Evolutionary conservation across 1,140 invertebrate species (phyloP).

Genomic region (Drosophila nigromelanica): DNA sequence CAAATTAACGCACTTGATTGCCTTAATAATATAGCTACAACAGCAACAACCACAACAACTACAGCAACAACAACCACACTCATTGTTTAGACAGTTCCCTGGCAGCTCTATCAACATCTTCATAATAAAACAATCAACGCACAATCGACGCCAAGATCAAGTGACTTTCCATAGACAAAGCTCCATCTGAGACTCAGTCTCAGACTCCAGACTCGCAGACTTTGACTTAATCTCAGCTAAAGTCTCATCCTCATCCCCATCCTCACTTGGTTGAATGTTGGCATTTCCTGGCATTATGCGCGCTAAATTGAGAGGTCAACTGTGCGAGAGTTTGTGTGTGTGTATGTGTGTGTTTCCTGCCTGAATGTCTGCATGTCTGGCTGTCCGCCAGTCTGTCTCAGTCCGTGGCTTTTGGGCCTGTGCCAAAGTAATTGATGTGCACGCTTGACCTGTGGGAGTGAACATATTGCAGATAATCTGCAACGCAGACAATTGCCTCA

Average conservation of each 20-base stretch:
- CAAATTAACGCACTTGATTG: slow-evolving; percentile 71
- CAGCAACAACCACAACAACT: slow-evolving; percentile 30
- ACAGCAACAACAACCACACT: slow-evolving; percentile 25
- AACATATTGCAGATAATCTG: slow-evolving; percentile 84
- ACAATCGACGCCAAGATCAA: slow-evolving; percentile 77
- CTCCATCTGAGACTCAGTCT: slow-evolving; percentile 2
- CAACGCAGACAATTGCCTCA: slow-evolving; percentile 82
- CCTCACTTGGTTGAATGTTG: slow-evolving; percentile 47
- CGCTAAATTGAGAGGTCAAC: slow-evolving; percentile 80
- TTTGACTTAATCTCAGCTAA: slow-evolving; percentile 5
- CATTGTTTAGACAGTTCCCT: slow-evolving; percentile 39
- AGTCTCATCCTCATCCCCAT: slow-evolving; percentile 28
- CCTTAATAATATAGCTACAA: slow-evolving; percentile 76
- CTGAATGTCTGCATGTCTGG: slow-evolving; percentile 27
- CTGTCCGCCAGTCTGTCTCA: slow-evolving; percentile 3
- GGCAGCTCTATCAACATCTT: slow-evolving; percentile 72
- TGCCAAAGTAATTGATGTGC: slow-evolving; percentile 84
- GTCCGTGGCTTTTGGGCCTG: slow-evolving; percentile 65
- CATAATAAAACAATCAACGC: slow-evolving; percentile 82
- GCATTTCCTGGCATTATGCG: slow-evolving; percentile 80
- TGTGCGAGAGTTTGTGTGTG: slow-evolving; percentile 46
- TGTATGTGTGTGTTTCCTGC: slow-evolving; percentile 38
- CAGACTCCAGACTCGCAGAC: slow-evolving; percentile 20
- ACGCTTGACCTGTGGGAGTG: slow-evolving; percentile 83
- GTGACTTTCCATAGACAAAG: slow-evolving; percentile 76